Evolutionary conservation across 2,888 invertebrate species (phyloP).

Genomic region (Cataglyphis rosenhaueri): DNA sequence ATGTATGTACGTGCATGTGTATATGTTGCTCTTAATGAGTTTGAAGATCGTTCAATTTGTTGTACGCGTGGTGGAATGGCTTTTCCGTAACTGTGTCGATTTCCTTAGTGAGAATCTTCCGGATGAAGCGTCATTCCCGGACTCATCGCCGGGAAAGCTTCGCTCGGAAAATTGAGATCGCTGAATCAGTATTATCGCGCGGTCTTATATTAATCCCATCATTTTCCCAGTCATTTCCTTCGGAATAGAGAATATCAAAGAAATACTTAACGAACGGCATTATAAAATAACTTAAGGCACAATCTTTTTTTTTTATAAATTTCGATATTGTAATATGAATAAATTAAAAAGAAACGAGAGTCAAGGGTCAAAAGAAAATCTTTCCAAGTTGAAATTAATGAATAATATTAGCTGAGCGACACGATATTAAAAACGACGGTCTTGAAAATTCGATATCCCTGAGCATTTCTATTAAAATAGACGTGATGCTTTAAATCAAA

Average conservation of each 20-base stretch:
- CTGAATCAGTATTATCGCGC: constrained; percentile 17
- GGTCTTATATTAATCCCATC: neutral
- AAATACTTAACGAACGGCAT: neutral
- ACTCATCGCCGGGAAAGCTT: constrained; percentile 13
- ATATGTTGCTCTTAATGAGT: constrained; percentile 42
- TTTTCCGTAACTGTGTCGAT: constrained; percentile 35
- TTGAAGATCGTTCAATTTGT: constrained; percentile 23
- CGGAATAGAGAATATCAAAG: neutral
- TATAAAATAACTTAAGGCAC: neutral
- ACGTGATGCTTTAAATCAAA: neutral
- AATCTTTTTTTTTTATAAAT: neutral
- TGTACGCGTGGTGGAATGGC: constrained; percentile 28
- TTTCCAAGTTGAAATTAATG: neutral
- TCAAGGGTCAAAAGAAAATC: neutral
- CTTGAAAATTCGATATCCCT: neutral
- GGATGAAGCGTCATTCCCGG: neutral
- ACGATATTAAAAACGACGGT: neutral
- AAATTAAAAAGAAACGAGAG: neutral
- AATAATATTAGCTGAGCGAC: neutral
- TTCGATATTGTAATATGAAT: neutral
- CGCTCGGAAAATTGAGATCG: constrained; percentile 21
- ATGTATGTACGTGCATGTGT: no score
- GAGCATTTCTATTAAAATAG: neutral
- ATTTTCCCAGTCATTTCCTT: neutral
- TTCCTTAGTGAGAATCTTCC: constrained; percentile 20